phyloP scores from a whole-genome alignment of 2,113 vertebrate genomes.

The Anseranas semipalmata region DNA sequence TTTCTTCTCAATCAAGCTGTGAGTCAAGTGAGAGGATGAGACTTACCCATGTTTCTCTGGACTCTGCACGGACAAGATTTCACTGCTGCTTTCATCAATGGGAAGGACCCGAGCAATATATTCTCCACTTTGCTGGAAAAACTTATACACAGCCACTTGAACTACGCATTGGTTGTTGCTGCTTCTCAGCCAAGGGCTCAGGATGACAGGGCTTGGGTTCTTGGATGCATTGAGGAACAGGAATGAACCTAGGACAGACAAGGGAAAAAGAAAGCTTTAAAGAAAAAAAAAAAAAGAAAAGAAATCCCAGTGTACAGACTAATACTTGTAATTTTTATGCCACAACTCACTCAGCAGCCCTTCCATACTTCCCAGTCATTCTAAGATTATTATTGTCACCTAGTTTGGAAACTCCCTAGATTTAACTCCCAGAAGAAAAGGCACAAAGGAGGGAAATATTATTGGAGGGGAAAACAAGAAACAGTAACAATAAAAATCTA shows the following conservation, averaged over 20 bases:
- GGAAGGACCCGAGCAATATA: constrained; percentile 85
- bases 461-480: neutral
- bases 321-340: neutral
- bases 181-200: constrained; percentile 92
- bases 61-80: constrained; percentile 65
- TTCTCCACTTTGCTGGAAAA: constrained; percentile 82
- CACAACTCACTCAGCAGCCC: neutral
- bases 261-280: constrained; percentile 1
- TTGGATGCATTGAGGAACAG: constrained; percentile 86
- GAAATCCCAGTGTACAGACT: neutral
- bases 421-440: neutral
- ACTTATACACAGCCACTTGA: constrained; percentile 88
- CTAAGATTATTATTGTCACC: neutral
- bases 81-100: constrained; percentile 71
- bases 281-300: neutral
- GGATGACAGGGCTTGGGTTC: constrained; percentile 82
- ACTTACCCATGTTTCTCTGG: constrained; percentile 79
- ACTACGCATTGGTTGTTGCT: constrained; percentile 82
- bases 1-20: neutral
- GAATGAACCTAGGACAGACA: constrained; percentile 84
- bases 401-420: neutral
- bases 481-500: neutral
- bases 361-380: neutral
- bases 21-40: neutral
- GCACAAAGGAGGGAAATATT: neutral